Conservation (phyloP, 2,888 invertebrate genomes). For the Clepsis dumicolana region DNA sequence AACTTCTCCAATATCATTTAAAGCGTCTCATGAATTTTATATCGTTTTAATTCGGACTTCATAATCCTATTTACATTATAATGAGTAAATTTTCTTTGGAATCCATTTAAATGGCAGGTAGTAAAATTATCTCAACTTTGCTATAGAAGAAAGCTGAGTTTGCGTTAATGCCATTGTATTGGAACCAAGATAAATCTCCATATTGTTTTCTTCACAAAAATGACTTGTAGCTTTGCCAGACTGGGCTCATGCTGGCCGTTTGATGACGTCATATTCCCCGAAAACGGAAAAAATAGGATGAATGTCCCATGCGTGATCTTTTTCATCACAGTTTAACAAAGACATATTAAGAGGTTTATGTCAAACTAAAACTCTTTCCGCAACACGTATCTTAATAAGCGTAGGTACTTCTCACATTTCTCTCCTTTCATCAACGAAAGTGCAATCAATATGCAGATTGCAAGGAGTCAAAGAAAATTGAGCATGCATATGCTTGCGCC, state of each 20-base stretch:
- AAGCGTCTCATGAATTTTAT: conserved; percentile 21
- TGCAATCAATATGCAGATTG: background rate
- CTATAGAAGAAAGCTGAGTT: conserved; percentile 42
- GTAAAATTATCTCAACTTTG: conserved; percentile 31
- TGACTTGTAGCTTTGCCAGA: too few species aligned
- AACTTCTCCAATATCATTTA: conserved; percentile 7
- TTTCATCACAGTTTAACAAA: background rate
- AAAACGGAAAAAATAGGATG: too few species aligned
- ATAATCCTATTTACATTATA: conserved; percentile 36
- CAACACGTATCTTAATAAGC: too few species aligned
- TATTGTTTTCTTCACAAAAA: background rate
- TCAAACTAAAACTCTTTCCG: too few species aligned
- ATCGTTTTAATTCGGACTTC: conserved; percentile 25
- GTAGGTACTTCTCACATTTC: background rate
- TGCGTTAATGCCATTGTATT: conserved; percentile 48
- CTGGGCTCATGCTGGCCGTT: too few species aligned
- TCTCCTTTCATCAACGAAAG: background rate
- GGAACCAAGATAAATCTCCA: conserved; percentile 33
- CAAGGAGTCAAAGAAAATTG: background rate
- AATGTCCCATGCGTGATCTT: background rate
- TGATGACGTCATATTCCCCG: too few species aligned
- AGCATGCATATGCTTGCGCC: background rate
- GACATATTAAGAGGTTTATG: too few species aligned
- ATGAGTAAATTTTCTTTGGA: conserved; percentile 30
- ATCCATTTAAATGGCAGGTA: conserved; percentile 27